Evolutionary conservation across 2,888 invertebrate species (phyloP).

Genomic region (Eulithis prunata): DNA sequence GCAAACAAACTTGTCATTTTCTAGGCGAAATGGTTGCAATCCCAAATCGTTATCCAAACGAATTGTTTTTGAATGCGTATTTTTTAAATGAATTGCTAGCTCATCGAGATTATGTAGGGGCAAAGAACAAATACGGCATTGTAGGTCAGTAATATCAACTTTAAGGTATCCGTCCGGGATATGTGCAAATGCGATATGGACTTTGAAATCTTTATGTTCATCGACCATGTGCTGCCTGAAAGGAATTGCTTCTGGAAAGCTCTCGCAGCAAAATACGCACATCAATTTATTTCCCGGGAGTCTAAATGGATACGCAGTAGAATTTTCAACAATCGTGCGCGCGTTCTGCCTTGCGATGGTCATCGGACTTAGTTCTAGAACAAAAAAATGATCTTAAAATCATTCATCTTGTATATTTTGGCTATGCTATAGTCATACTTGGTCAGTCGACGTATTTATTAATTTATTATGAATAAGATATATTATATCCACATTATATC

Average conservation of each 20-base stretch:
- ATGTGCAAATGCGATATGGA: conserved; percentile 48
- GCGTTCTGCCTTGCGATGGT: conserved; percentile 68
- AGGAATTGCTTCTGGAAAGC: conserved; percentile 50
- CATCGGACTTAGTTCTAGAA: conserved; percentile 70
- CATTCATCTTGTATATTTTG: not conserved
- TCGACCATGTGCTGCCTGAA: conserved; percentile 54
- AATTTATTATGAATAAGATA: too few relatives aligned
- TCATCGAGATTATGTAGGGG: conserved; percentile 48
- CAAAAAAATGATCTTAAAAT: conserved; percentile 59
- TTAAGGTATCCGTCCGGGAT: conserved; percentile 47
- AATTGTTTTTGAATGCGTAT: conserved; percentile 50
- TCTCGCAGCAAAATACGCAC: conserved; percentile 68
- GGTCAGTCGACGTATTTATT: too few relatives aligned
- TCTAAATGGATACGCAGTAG: conserved; percentile 70
- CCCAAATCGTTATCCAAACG: conserved; percentile 56
- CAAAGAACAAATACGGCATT: conserved; percentile 58
- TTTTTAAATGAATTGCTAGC: conserved; percentile 54
- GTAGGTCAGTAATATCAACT: conserved; percentile 64
- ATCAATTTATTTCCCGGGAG: conserved; percentile 63
- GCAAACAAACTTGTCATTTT: conserved; percentile 49
- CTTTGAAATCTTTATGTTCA: conserved; percentile 45
- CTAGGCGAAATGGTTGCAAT: conserved; percentile 62
- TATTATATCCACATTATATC: too few relatives aligned
- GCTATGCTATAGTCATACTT: too few relatives aligned
- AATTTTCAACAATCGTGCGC: conserved; percentile 62